Base-by-base conservation (phyloP, 2,113 vertebrate genomes). In the Petrocephalus microphthalmus region DNA sequence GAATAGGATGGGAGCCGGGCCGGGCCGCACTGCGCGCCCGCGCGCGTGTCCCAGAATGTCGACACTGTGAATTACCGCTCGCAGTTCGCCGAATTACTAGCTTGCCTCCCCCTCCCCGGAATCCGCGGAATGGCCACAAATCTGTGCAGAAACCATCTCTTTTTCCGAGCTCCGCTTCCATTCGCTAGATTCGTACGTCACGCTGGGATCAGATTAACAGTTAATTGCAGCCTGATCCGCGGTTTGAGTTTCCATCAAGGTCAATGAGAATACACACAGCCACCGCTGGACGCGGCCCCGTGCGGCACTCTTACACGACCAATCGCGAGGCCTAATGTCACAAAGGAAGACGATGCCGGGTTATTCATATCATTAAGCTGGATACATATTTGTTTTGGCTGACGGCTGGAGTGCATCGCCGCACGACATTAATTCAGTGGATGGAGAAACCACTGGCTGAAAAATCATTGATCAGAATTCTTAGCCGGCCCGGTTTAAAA, bases 151-250 rank as follows among this genome's bases (percentile, higher is more conserved):
- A 91, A 88, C 90, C 91, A 88, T 93, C 91, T 92, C 91, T 94
- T 94, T 96, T 96, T 95, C 94, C 95, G 89, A 93, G 92, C 93
- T 93, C 92, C 89, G 86, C 89, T 89, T 93, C 93, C 94, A 93
- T 93, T 93, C 89, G 91, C 92, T 91, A 90, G 90, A 90, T 92
- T 90, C 90, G 92, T 95, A 93, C 94, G 93, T 95, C 95, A 95
- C 92, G 87, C 92, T 93, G 92, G 93, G 93, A 92, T 95, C 92
- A 90, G 89, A 93, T 94, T 95, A 93, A 94, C 91, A 86, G 90
- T 88, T 92, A 93, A 92, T 94, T 93, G 93, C 89, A 91, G 91
- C 89, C 90, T 90, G 89, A 91, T 90, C 90, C 88, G 25, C 90
- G 89, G 87, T 51, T 78, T 87, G 86, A 86, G 84, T 91, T 90